Evolutionary conservation across 1,140 invertebrate genomes (phyloP).

Genomic region (Caerostris darwini): DNA sequence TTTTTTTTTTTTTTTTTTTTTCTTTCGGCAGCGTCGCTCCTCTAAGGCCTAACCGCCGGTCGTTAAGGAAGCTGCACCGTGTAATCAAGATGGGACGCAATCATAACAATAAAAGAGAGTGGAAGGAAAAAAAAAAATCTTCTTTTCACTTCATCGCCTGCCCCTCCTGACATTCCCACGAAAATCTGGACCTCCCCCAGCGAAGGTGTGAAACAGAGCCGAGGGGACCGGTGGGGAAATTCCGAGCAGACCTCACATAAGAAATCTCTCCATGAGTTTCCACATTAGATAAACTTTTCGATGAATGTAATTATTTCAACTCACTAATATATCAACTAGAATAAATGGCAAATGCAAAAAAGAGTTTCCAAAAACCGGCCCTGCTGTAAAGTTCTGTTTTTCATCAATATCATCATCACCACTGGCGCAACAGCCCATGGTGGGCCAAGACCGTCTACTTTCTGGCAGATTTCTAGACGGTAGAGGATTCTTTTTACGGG

Average conservation of each 20-base stretch:
- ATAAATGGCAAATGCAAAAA: no score
- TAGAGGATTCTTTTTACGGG: no score
- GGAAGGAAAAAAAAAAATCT: not conserved
- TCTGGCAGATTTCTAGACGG: no score
- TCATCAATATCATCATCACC: no score
- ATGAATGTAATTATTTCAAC: no score
- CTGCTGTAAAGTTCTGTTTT: no score
- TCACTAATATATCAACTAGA: no score
- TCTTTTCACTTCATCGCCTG: not conserved
- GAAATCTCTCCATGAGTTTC: no score
- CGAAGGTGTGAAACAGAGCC: constrained; percentile 62
- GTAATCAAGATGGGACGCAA: constrained; percentile 59
- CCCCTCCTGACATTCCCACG: constrained; percentile 56
- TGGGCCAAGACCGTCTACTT: no score
- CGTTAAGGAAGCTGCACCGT: constrained; percentile 57
- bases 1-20: not conserved
- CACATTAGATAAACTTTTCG: no score
- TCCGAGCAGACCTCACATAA: not conserved
- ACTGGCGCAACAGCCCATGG: no score
- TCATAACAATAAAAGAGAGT: not conserved
- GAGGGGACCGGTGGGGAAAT: not conserved
- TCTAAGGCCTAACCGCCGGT: constrained; percentile 63
- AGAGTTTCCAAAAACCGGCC: no score
- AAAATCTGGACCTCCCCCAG: not conserved
- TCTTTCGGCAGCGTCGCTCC: not conserved